Percentiles rank a stretch among this genome's conserved stretches.
Evolutionary conservation across 2,113 vertebrate species (phyloP).

Genomic region (Falco punctatus): DNA sequence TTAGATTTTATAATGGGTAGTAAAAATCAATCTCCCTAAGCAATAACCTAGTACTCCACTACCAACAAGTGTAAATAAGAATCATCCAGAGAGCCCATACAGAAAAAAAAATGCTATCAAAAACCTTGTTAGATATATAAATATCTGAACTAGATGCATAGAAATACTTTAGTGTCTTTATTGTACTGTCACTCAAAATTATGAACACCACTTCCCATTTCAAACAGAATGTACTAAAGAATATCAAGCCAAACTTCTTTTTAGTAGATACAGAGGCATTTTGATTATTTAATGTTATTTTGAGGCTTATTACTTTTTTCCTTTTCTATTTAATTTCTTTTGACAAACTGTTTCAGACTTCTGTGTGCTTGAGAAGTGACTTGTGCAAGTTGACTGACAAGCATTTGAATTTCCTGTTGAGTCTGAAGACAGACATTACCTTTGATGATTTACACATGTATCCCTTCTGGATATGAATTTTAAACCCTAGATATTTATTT

Average conservation of each 20-base stretch:
- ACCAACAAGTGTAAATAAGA: neutral
- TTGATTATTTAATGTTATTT: neutral
- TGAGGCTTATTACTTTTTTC: neutral
- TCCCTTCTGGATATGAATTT: constrained; percentile 31
- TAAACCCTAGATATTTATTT: constrained; percentile 1
- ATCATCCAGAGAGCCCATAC: neutral
- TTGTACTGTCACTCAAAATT: neutral
- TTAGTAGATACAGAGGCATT: neutral
- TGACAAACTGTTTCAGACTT: neutral
- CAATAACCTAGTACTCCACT: neutral
- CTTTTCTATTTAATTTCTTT: neutral
- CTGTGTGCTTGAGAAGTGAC: neutral
- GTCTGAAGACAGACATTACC: neutral
- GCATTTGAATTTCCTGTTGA: neutral
- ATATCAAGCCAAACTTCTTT: neutral
- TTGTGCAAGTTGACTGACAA: neutral
- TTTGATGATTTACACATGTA: constrained; percentile 37
- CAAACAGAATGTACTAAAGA: neutral
- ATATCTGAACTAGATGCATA: neutral
- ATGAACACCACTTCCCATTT: neutral
- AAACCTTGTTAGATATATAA: neutral
- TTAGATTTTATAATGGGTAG: neutral
- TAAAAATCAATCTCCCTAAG: neutral
- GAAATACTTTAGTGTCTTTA: neutral
- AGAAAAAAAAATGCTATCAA: neutral